Evolutionary conservation across 2,113 vertebrate genomes (phyloP).

Genomic region (Platichthys stellatus): DNA sequence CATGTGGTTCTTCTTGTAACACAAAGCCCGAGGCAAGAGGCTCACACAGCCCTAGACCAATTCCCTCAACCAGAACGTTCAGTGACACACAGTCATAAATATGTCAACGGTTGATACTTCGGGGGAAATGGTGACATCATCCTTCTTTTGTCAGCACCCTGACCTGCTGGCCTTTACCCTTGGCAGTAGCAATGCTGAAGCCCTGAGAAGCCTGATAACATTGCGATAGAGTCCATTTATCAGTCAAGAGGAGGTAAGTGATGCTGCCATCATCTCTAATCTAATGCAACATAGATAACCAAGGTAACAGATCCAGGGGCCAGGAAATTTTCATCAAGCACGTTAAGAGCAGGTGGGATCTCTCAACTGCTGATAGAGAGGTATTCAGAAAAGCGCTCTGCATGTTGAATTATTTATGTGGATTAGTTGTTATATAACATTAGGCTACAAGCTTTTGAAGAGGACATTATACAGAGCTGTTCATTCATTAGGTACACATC

Average conservation of each 20-base stretch:
- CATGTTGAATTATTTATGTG: constrained; percentile 29
- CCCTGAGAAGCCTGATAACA: constrained; percentile 50
- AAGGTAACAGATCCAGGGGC: constrained; percentile 33
- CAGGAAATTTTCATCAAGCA: constrained; percentile 39
- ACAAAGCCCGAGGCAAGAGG: not conserved
- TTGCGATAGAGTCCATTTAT: constrained; percentile 59
- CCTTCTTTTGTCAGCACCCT: constrained; percentile 29
- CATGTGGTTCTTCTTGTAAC: not conserved
- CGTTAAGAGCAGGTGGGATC: constrained; percentile 28
- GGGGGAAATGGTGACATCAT: constrained; percentile 35
- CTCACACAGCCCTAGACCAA: not conserved
- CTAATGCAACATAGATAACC: constrained; percentile 61
- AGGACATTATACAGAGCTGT: not conserved
- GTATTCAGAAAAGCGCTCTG: constrained; percentile 15
- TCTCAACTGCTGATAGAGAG: constrained; percentile 14
- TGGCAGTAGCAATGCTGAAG: constrained; percentile 9
- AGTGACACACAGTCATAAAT: constrained; percentile 11
- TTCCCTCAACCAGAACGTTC: not conserved
- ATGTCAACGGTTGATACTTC: constrained; percentile 6
- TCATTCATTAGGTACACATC: not conserved
- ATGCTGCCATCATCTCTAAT: constrained; percentile 55
- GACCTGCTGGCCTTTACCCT: constrained; percentile 47
- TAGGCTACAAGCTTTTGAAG: constrained; percentile 5
- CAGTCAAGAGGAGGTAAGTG: constrained; percentile 56
- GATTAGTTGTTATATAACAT: constrained; percentile 28